Conservation (phyloP, 2,888 invertebrate genomes). For the Cetonia aurata region DNA sequence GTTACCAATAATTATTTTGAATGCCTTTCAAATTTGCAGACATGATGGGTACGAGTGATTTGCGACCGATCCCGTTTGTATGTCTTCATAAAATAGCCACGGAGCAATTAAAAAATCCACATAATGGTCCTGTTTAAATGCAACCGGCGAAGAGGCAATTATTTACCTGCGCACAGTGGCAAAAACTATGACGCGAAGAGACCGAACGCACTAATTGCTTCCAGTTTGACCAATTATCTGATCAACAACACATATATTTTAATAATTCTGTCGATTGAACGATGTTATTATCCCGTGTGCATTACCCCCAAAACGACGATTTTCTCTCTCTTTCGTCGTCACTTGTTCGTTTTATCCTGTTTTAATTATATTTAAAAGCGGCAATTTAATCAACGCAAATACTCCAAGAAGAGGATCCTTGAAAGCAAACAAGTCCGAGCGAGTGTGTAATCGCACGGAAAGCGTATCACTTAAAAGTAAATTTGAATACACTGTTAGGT, state of each 20-base stretch:
- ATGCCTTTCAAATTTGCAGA: constrained; percentile 51
- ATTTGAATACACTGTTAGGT: constrained; percentile 49
- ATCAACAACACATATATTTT: constrained; percentile 50
- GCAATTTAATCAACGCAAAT: constrained; percentile 36
- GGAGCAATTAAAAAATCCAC: constrained; percentile 56
- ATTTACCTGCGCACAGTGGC: constrained; percentile 56
- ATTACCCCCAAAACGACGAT: constrained; percentile 24
- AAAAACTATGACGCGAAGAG: constrained; percentile 56
- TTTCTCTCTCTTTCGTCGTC: constrained; percentile 5
- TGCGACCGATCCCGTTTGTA: constrained; percentile 58
- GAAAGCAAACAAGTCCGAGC: constrained; percentile 27
- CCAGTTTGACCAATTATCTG: constrained; percentile 58
- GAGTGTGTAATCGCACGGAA: constrained; percentile 38
- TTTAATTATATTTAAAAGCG: constrained; percentile 28
- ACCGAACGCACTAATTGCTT: constrained; percentile 60
- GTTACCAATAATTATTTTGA: constrained; percentile 45
- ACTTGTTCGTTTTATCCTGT: neutral
- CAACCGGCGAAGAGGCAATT: constrained; percentile 58
- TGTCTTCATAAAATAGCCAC: constrained; percentile 61
- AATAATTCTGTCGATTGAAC: constrained; percentile 40
- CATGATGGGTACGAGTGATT: constrained; percentile 49
- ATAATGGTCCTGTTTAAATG: constrained; percentile 63
- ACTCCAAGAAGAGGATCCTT: constrained; percentile 22
- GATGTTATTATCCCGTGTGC: constrained; percentile 39
- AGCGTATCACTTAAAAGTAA: constrained; percentile 49